Evolutionary conservation across 2,888 invertebrate species (phyloP).

Genomic region (Syrista parreyssii): DNA sequence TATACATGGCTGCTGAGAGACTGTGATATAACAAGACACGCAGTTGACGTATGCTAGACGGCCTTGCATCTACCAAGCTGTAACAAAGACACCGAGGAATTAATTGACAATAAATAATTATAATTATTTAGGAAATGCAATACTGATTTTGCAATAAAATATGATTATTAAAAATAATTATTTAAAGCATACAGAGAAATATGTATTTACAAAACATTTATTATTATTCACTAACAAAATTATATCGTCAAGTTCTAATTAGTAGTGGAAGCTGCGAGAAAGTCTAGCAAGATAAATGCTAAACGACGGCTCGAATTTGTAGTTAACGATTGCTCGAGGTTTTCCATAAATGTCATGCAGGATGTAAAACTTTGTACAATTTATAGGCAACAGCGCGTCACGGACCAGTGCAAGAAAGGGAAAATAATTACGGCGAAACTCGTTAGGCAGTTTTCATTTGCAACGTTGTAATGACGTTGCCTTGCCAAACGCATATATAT

Average conservation of each 20-base stretch:
- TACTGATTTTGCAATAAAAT: background rate
- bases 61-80: conserved; percentile 51
- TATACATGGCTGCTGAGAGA: too few relatives aligned
- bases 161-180: too few relatives aligned
- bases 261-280: too few relatives aligned
- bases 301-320: background rate
- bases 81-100: conserved; percentile 35
- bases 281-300: too few relatives aligned
- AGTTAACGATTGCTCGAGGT: background rate
- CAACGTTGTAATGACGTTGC: background rate
- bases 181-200: too few relatives aligned
- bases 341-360: background rate
- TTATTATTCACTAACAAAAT: too few relatives aligned
- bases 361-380: background rate
- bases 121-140: conserved; percentile 38
- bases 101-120: conserved; percentile 43
- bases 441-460: background rate
- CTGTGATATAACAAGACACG: conserved; percentile 59
- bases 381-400: background rate
- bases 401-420: background rate
- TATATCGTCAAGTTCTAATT: too few relatives aligned
- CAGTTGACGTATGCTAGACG: conserved; percentile 50
- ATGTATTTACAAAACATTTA: too few relatives aligned
- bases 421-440: background rate
- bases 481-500: too few relatives aligned